Percentiles rank a stretch among this genome's conserved stretches.
phyloP scores from a whole-genome alignment of 1,140 invertebrate species.

The Polyergus mexicanus region DNA sequence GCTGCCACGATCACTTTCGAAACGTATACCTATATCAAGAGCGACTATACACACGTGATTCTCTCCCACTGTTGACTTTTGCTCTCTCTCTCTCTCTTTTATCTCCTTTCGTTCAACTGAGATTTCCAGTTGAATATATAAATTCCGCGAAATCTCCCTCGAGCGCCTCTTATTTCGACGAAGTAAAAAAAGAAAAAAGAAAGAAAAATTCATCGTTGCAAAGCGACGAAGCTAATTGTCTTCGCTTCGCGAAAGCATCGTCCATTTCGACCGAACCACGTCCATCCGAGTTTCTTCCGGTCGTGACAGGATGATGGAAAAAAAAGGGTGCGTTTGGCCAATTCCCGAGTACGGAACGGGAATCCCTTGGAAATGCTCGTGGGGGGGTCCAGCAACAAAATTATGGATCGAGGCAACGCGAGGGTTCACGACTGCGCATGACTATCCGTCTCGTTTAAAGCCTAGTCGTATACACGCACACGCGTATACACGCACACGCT shows the following conservation, averaged over 20 bases:
- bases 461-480: slow-evolving; percentile 24
- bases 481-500: neutral
- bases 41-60: neutral
- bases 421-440: slow-evolving; percentile 68
- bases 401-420: slow-evolving; percentile 73
- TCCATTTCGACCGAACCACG: neutral
- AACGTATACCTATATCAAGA: neutral
- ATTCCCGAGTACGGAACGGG: slow-evolving; percentile 36
- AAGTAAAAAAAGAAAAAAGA: neutral
- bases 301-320: neutral
- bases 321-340: slow-evolving; percentile 67
- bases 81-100: neutral
- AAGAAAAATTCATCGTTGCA: too few species aligned
- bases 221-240: neutral
- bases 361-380: slow-evolving; percentile 74
- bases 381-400: slow-evolving; percentile 77
- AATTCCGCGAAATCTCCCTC: too few species aligned
- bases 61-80: neutral
- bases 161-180: neutral
- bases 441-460: slow-evolving; percentile 37
- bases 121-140: neutral
- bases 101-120: neutral
- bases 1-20: neutral
- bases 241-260: neutral
- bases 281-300: neutral